These are phyloP conservation scores for Apis dorsata DNA, from an alignment of 1,140 invertebrate genomes.

Conservation along the genomic window DNA sequence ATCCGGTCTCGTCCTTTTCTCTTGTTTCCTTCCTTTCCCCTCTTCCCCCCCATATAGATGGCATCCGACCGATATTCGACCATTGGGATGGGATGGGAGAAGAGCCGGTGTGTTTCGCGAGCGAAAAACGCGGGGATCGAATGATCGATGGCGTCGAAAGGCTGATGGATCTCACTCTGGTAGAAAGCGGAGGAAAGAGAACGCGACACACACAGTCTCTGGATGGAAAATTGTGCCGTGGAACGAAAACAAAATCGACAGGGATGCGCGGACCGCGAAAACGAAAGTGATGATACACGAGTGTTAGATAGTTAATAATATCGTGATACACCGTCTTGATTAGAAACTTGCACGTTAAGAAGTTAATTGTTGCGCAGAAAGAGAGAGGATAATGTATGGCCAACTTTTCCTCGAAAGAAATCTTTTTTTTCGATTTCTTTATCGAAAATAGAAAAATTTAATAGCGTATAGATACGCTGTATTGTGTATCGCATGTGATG, in stretches of 20 bases:
- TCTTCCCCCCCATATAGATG: no score
- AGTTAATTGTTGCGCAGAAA: slow-evolving; percentile 2
- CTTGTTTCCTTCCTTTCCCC: neutral
- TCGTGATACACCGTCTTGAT: neutral
- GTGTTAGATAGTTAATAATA: neutral
- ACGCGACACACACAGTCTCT: slow-evolving; percentile 38
- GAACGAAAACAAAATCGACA: slow-evolving; percentile 19
- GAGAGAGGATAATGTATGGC: neutral
- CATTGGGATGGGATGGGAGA: no score
- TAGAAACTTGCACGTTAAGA: slow-evolving; percentile 5
- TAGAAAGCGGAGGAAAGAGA: slow-evolving; percentile 63
- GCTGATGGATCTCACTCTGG: slow-evolving; percentile 36
- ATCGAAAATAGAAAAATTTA: no score
- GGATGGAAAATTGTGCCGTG: slow-evolving; percentile 53
- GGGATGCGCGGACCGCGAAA: slow-evolving; percentile 7
- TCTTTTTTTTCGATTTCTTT: neutral
- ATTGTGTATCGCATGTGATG: no score
- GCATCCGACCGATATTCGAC: neutral
- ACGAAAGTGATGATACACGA: slow-evolving; percentile 27
- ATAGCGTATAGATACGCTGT: no score
- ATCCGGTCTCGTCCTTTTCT: neutral
- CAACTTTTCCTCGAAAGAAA: neutral
- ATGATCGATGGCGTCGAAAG: slow-evolving; percentile 42
- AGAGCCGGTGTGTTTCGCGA: neutral
- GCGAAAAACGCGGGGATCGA: slow-evolving; percentile 14